These are phyloP conservation scores for Microplitis demolitor DNA, from an alignment of 1,140 invertebrate species.

Conservation along the genomic window DNA sequence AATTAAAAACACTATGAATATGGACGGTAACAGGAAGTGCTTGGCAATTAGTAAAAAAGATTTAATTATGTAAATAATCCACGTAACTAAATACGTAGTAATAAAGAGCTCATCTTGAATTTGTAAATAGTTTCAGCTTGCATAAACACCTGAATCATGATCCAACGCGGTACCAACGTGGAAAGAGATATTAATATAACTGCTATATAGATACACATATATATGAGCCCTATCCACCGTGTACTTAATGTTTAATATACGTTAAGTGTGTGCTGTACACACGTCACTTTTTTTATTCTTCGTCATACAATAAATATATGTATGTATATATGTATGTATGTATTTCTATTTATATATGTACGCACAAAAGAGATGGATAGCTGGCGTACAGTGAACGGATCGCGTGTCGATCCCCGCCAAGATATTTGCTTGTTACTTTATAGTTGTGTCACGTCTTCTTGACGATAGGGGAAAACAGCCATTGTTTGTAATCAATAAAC, in stretches of 20 bases:
- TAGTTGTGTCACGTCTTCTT: constrained; percentile 50
- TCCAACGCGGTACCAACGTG: too few species aligned
- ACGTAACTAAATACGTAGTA: constrained; percentile 13
- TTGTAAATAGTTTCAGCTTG: constrained; percentile 13
- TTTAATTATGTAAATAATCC: constrained; percentile 19
- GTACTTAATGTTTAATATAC: not conserved
- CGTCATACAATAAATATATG: not conserved
- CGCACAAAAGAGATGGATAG: constrained; percentile 9
- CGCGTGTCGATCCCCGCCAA: constrained; percentile 56
- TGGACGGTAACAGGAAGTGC: not conserved
- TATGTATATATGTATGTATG: not conserved
- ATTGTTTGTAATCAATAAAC: constrained; percentile 50
- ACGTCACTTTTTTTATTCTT: not conserved
- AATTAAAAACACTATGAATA: not conserved
- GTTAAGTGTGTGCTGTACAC: not conserved
- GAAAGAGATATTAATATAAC: not conserved
- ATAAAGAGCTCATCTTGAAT: constrained; percentile 21
- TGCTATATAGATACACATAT: too few species aligned
- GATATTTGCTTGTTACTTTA: constrained; percentile 60
- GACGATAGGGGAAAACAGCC: constrained; percentile 42
- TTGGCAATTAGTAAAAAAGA: constrained; percentile 21
- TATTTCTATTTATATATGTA: not conserved
- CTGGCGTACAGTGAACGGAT: constrained; percentile 33
- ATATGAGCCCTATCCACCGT: not conserved
- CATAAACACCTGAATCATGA: constrained; percentile 22